phyloP scores from a whole-genome alignment of 2,113 vertebrate genomes.

The Phrynosoma blainvillii region DNA sequence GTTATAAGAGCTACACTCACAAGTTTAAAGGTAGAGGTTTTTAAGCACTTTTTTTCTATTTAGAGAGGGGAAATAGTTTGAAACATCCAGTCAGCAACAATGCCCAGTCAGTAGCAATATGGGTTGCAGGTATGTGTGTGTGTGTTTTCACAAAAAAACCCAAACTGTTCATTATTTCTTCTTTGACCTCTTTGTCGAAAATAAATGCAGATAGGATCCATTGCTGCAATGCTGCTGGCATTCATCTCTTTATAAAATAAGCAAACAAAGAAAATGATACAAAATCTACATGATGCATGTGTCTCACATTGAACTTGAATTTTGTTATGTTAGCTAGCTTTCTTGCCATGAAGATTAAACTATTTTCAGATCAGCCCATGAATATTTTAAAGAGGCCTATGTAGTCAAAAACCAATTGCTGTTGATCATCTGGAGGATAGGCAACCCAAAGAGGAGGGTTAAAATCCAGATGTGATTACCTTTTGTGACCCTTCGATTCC shows the following conservation, averaged over 20 bases:
- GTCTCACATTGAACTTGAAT: accelerated
- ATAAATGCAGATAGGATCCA: conserved; percentile 17
- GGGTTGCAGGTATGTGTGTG: not conserved
- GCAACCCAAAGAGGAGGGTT: not conserved
- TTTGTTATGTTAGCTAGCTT: accelerated
- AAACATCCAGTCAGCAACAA: not conserved
- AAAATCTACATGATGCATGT: not conserved
- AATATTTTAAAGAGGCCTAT: not conserved
- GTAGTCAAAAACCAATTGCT: not conserved
- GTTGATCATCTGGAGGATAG: not conserved
- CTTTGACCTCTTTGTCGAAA: conserved; percentile 1
- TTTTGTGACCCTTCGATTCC: conserved; percentile 44
- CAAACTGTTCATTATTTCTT: not conserved
- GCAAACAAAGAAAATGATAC: not conserved
- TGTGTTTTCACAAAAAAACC: not conserved
- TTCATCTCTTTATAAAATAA: no score
- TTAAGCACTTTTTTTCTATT: not conserved
- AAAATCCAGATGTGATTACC: conserved; percentile 58
- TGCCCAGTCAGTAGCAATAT: no score
- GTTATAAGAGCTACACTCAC: no score
- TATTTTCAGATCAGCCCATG: accelerated
- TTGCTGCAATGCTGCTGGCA: not conserved
- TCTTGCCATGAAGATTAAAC: not conserved
- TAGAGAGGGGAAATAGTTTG: conserved; percentile 9
- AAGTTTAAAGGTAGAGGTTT: not conserved